These are phyloP conservation scores for Percopsis transmontana DNA, from an alignment of 2,113 vertebrate genomes.

Conservation along the genomic window DNA sequence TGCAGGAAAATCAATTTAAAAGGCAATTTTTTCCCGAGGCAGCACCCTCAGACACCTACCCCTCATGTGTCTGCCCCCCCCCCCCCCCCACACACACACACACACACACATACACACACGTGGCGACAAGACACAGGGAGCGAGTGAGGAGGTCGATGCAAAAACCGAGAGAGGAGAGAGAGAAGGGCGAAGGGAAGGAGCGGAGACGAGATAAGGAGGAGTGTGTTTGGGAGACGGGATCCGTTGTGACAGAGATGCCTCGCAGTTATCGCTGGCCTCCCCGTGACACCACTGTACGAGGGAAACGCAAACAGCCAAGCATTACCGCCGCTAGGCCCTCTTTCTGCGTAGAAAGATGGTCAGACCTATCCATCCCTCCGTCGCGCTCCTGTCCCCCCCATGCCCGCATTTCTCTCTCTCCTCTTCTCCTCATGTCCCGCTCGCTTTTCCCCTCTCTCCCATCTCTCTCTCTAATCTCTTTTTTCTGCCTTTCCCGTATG, in stretches of 20 bases:
- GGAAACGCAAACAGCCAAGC: constrained; percentile 57
- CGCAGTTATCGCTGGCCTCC: constrained; percentile 69
- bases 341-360: neutral
- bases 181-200: constrained; percentile 1
- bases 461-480: neutral
- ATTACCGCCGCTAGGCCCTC: constrained; percentile 11
- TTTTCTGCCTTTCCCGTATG: constrained; percentile 3
- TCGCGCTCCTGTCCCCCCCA: neutral
- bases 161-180: neutral
- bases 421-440: neutral
- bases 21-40: too few relatives aligned
- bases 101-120: too few relatives aligned
- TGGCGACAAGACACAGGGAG: neutral
- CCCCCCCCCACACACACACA: too few relatives aligned
- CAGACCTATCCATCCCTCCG: constrained; percentile 1
- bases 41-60: too few relatives aligned
- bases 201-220: constrained; percentile 9
- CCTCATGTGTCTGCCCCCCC: too few relatives aligned
- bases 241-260: constrained; percentile 69
- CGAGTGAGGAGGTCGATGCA: neutral
- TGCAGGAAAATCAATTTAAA: too few relatives aligned
- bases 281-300: constrained; percentile 69
- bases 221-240: constrained; percentile 44
- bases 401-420: constrained; percentile 3
- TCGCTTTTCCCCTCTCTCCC: constrained; percentile 15